Conservation (phyloP, 2,888 invertebrate species). For the Philereme vetulata region DNA sequence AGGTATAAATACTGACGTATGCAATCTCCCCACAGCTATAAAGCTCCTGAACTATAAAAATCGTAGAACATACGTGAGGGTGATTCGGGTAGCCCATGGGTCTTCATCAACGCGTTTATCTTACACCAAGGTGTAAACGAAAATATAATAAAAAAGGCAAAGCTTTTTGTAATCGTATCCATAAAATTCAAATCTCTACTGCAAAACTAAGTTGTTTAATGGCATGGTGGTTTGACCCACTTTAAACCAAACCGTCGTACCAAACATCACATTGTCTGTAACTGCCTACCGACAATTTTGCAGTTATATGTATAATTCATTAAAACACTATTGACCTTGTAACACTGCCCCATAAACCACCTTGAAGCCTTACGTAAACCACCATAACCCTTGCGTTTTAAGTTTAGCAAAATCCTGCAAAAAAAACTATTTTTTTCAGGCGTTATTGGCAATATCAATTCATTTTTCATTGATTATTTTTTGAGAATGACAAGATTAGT, state of each 20-base stretch:
- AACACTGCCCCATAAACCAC: conserved; percentile 28
- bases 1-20: no score
- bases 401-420: background rate
- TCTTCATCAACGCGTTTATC: no score
- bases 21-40: no score
- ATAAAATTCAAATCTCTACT: background rate
- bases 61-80: no score
- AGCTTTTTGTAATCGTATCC: no score
- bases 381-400: conserved; percentile 8
- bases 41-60: no score
- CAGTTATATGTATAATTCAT: conserved; percentile 25
- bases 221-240: background rate
- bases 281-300: conserved; percentile 21
- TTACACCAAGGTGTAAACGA: no score
- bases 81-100: no score
- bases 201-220: background rate
- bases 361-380: conserved; percentile 19
- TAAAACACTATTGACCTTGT: conserved; percentile 28
- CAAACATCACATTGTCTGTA: conserved; percentile 6
- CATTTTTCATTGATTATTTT: conserved; percentile 21
- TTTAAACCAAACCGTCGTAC: background rate
- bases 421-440: background rate
- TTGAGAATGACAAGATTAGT: conserved; percentile 27
- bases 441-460: background rate
- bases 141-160: no score